phyloP scores from a whole-genome alignment of 2,113 vertebrate genomes.

The Myotis lucifugus region DNA sequence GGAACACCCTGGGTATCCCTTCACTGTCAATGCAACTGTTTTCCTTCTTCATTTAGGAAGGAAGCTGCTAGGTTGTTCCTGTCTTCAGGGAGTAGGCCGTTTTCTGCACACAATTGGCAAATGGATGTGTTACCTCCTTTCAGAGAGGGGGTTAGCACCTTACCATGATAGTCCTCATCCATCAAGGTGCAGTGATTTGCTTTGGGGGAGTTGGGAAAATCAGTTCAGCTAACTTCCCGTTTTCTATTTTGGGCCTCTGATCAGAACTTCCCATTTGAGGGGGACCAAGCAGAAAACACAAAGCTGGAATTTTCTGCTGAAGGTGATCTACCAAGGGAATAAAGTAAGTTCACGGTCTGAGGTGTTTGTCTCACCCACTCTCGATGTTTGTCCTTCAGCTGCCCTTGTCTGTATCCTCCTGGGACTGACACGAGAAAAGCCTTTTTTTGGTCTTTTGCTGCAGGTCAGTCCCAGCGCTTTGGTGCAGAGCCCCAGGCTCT shows the following conservation, averaged over 20 bases:
- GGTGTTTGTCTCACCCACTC: background rate
- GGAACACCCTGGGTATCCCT: too few relatives aligned
- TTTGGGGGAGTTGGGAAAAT: conserved; percentile 52
- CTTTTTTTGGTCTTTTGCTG: background rate
- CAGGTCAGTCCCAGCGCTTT: background rate
- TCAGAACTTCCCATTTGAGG: conserved; percentile 54
- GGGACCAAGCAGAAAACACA: background rate
- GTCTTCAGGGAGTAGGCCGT: background rate
- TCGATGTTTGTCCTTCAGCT: background rate
- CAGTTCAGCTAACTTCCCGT: conserved; percentile 61
- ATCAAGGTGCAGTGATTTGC: background rate
- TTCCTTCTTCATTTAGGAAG: background rate
- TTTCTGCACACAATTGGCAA: background rate
- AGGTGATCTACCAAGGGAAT: background rate
- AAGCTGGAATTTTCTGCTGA: conserved; percentile 46
- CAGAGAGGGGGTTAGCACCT: background rate
- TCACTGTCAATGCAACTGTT: background rate
- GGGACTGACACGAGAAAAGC: background rate
- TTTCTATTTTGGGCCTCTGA: conserved; percentile 62
- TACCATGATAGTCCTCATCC: background rate
- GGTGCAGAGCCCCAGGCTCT: background rate
- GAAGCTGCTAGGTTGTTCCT: background rate
- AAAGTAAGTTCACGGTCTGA: conserved; percentile 43
- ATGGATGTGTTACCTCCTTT: background rate
- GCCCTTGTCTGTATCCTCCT: background rate